Evolutionary conservation across 2,888 invertebrate species (phyloP).

Genomic region (Stenichneumon culpator): DNA sequence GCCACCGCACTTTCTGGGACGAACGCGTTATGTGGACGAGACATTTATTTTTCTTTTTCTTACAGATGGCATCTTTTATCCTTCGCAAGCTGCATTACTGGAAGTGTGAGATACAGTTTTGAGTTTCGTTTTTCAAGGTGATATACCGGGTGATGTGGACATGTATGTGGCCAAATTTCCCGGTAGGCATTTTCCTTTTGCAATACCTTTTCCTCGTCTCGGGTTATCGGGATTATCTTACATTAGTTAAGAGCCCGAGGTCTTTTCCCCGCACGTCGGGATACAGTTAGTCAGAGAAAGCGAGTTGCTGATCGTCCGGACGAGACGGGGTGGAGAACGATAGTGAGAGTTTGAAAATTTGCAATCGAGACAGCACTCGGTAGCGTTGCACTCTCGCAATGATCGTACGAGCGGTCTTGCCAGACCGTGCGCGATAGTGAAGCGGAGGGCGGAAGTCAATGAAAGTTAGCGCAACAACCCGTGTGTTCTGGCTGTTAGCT

Average conservation of each 20-base stretch:
- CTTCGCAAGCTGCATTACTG: too few relatives aligned
- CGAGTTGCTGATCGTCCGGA: not conserved
- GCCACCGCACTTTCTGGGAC: constrained; percentile 19
- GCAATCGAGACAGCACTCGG: constrained; percentile 27
- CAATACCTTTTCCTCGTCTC: not conserved
- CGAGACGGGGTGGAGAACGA: not conserved
- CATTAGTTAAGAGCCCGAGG: not conserved
- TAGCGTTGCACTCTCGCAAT: constrained; percentile 24
- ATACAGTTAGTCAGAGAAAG: constrained; percentile 12
- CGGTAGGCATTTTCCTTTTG: not conserved
- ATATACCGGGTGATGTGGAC: too few relatives aligned
- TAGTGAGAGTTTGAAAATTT: constrained; percentile 18
- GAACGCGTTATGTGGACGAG: not conserved
- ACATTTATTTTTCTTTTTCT: not conserved
- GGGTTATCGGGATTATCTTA: not conserved
- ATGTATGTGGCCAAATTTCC: too few relatives aligned
- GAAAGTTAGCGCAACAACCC: constrained; percentile 38
- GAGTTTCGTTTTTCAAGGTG: too few relatives aligned
- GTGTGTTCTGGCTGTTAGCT: constrained; percentile 32
- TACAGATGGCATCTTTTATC: too few relatives aligned
- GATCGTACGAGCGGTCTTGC: constrained; percentile 5
- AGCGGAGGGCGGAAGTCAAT: constrained; percentile 40
- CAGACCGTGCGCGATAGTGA: not conserved
- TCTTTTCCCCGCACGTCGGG: not conserved
- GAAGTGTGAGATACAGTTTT: too few relatives aligned